Percentiles rank a stretch among this genome's conserved stretches.
Conservation (phyloP, 2,113 vertebrate species). For the Oceanodroma tethys region DNA sequence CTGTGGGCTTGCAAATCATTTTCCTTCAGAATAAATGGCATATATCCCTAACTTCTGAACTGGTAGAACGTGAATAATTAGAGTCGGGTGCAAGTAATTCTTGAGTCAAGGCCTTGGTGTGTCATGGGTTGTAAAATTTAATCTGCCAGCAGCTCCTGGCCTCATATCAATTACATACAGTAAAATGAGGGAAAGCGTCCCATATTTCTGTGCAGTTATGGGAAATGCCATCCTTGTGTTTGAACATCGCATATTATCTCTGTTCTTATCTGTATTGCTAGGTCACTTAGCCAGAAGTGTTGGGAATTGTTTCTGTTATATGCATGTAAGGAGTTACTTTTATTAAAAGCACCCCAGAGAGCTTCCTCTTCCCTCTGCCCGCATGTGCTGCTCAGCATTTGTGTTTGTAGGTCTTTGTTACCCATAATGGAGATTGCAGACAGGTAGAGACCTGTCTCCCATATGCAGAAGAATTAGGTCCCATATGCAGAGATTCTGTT, state of each 20-base stretch:
- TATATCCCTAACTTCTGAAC: background rate
- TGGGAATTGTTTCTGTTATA: background rate
- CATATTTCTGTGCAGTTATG: background rate
- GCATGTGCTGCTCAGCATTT: fast-evolving
- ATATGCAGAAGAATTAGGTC: background rate
- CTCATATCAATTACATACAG: slow-evolving; percentile 16
- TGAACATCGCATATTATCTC: background rate
- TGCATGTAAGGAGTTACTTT: background rate
- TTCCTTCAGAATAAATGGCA: background rate
- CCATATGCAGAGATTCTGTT: background rate
- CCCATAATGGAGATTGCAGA: fast-evolving
- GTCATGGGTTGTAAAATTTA: slow-evolving; percentile 31
- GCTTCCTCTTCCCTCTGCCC: background rate
- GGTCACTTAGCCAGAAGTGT: background rate
- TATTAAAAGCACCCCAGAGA: background rate
- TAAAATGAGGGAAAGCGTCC: slow-evolving; percentile 20
- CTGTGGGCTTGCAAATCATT: background rate
- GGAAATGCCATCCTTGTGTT: background rate
- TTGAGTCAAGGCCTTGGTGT: slow-evolving; percentile 16
- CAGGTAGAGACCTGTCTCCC: background rate
- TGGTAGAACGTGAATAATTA: background rate
- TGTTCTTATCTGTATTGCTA: background rate
- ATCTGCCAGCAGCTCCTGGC: slow-evolving; percentile 43
- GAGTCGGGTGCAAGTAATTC: background rate
- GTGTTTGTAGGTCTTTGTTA: background rate